Conservation (phyloP, 1,140 invertebrate genomes). For the Lepidurus packardi region DNA sequence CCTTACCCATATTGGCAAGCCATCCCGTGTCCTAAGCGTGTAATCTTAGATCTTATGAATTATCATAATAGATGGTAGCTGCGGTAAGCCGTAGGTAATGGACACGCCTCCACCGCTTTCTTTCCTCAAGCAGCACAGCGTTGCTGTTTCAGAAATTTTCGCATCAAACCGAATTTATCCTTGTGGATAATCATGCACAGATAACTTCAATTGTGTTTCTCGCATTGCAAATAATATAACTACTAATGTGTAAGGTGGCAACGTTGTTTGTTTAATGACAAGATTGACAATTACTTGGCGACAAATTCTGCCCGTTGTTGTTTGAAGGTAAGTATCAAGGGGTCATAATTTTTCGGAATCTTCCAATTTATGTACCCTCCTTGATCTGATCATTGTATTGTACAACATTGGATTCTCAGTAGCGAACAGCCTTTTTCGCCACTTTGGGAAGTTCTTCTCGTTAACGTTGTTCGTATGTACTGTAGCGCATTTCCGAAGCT, state of each 20-base stretch:
- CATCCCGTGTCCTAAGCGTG: too few relatives aligned
- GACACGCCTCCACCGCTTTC: too few relatives aligned
- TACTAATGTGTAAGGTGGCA: neutral
- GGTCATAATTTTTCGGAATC: neutral
- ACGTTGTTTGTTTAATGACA: slow-evolving; percentile 15
- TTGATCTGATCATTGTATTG: neutral
- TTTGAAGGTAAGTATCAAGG: neutral
- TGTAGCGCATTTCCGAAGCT: neutral
- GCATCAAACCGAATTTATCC: too few relatives aligned
- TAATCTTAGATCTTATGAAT: too few relatives aligned
- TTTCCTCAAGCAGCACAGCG: too few relatives aligned
- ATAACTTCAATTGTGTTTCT: too few relatives aligned
- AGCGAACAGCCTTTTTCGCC: neutral
- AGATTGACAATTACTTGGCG: neutral
- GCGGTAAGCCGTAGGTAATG: too few relatives aligned
- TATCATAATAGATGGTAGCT: too few relatives aligned
- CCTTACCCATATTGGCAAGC: too few relatives aligned
- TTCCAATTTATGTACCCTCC: neutral
- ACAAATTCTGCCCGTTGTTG: neutral
- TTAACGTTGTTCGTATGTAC: neutral
- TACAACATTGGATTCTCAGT: neutral
- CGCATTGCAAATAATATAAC: too few relatives aligned
- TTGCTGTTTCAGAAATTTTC: too few relatives aligned
- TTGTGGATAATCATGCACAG: too few relatives aligned
- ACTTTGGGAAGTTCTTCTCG: neutral